A percentile compares a stretch with the other conserved stretches of the same genome.
These are phyloP conservation scores for Nibea coibor DNA, from an alignment of 2,113 vertebrate genomes.

Conservation along the genomic window DNA sequence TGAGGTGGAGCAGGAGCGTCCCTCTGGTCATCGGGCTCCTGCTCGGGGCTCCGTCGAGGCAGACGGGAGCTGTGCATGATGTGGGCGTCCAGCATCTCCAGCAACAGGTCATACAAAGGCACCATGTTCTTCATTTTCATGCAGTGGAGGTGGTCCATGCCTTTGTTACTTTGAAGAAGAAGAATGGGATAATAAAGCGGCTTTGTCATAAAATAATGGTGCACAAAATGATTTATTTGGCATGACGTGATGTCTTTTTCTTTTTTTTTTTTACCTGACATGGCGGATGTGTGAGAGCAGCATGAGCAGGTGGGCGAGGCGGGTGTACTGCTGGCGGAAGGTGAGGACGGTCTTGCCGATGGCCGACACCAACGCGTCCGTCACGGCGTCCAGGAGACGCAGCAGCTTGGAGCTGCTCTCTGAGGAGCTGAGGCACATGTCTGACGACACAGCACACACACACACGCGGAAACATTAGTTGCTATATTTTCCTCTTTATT, in stretches of 20 bases:
- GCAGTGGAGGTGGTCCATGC: slow-evolving; percentile 97
- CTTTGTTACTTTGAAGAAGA: slow-evolving; percentile 90
- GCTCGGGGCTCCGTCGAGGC: slow-evolving; percentile 23
- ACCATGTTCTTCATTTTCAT: slow-evolving; percentile 99
- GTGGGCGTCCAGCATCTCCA: slow-evolving; percentile 98
- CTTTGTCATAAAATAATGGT: no score
- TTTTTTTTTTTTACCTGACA: slow-evolving; percentile 85
- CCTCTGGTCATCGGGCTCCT: slow-evolving; percentile 32
- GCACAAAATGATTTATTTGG: background rate
- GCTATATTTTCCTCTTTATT: background rate
- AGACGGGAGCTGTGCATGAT: slow-evolving; percentile 86
- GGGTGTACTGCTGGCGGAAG: slow-evolving; percentile 91
- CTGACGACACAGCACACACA: slow-evolving; percentile 68
- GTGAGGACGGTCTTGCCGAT: slow-evolving; percentile 91
- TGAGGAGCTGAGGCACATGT: slow-evolving; percentile 87
- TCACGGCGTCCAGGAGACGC: slow-evolving; percentile 89
- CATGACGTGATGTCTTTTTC: background rate
- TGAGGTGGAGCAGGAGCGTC: slow-evolving; percentile 22
- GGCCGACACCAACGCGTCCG: slow-evolving; percentile 94
- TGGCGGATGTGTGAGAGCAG: slow-evolving; percentile 96
- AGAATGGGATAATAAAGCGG: no score
- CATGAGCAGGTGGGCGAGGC: slow-evolving; percentile 95
- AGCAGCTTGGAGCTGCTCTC: slow-evolving; percentile 86
- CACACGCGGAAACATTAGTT: no score
- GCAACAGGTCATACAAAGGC: slow-evolving; percentile 93